These are phyloP conservation scores for Pachyrhynchus sulphureomaculatus DNA, from an alignment of 1,140 invertebrate species.

Conservation along the genomic window DNA sequence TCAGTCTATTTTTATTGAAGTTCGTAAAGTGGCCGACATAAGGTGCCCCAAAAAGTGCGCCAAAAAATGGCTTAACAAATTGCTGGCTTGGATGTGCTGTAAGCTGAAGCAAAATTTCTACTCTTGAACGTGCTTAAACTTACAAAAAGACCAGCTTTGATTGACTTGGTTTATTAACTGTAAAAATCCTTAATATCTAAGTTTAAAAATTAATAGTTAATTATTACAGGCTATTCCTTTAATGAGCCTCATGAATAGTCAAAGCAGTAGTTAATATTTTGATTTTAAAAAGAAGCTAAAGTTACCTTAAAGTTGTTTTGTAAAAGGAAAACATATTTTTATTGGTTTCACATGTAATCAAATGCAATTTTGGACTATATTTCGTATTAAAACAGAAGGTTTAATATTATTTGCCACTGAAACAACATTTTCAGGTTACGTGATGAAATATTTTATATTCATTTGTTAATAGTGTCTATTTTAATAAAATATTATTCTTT, in stretches of 20 bases:
- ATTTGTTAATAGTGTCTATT: too few species aligned
- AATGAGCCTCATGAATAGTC: slow-evolving; percentile 24
- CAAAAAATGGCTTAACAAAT: slow-evolving; percentile 44
- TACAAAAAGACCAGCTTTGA: slow-evolving; percentile 40
- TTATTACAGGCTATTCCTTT: slow-evolving; percentile 28
- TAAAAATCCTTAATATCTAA: slow-evolving; percentile 30
- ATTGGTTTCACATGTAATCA: too few species aligned
- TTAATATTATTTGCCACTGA: too few species aligned
- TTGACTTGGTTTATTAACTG: slow-evolving; percentile 34
- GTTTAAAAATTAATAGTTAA: slow-evolving; percentile 22
- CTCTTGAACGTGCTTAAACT: slow-evolving; percentile 42
- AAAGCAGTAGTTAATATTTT: slow-evolving; percentile 25
- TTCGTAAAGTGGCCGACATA: slow-evolving; percentile 22
- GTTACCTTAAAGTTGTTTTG: not conserved
- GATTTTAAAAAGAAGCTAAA: slow-evolving; percentile 6
- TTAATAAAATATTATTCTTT: too few species aligned
- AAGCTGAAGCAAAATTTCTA: slow-evolving; percentile 46
- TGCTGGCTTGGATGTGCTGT: slow-evolving; percentile 45
- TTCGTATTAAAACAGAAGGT: too few species aligned
- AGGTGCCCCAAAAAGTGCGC: slow-evolving; percentile 43
- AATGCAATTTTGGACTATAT: too few species aligned
- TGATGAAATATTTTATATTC: too few species aligned
- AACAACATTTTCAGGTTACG: too few species aligned
- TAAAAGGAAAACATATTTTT: not conserved
- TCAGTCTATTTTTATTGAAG: not conserved